These are phyloP conservation scores for Eupithecia vulgata DNA, from an alignment of 2,888 invertebrate genomes.

Conservation along the genomic window DNA sequence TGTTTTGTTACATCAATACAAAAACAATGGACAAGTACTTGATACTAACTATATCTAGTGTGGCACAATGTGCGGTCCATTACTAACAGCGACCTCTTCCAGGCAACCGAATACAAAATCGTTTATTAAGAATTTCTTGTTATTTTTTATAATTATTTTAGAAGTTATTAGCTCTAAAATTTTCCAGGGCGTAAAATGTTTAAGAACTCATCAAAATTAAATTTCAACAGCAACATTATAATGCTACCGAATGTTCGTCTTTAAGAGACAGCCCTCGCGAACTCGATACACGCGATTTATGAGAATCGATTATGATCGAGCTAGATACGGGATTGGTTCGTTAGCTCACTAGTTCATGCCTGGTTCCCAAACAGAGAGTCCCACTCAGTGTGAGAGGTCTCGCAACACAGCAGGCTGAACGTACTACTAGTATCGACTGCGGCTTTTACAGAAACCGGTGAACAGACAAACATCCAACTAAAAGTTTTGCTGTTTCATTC, in stretches of 20 bases:
- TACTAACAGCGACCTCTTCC: no score
- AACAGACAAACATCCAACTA: not conserved
- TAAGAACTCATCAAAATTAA: not conserved
- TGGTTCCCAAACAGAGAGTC: not conserved
- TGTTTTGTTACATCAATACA: no score
- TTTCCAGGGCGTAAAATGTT: not conserved
- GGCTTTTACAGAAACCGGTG: not conserved
- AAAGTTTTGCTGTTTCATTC: not conserved
- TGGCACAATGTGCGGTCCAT: no score
- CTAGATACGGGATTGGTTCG: constrained; percentile 21
- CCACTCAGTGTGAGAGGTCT: not conserved
- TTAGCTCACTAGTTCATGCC: constrained; percentile 15
- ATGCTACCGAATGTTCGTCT: not conserved
- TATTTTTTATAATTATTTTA: no score
- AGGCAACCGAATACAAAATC: no score
- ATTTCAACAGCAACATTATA: not conserved
- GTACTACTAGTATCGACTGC: not conserved
- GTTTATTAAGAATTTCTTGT: no score
- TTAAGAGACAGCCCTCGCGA: constrained; percentile 15
- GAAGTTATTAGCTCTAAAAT: no score
- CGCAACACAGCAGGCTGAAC: not conserved
- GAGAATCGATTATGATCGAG: constrained; percentile 26
- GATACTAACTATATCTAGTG: no score
- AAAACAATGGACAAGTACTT: no score
- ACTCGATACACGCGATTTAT: constrained; percentile 27